Percentiles rank a stretch among this genome's conserved stretches.
Evolutionary conservation across 2,113 vertebrate species (phyloP).

Genomic region (Macrotis lagotis): DNA sequence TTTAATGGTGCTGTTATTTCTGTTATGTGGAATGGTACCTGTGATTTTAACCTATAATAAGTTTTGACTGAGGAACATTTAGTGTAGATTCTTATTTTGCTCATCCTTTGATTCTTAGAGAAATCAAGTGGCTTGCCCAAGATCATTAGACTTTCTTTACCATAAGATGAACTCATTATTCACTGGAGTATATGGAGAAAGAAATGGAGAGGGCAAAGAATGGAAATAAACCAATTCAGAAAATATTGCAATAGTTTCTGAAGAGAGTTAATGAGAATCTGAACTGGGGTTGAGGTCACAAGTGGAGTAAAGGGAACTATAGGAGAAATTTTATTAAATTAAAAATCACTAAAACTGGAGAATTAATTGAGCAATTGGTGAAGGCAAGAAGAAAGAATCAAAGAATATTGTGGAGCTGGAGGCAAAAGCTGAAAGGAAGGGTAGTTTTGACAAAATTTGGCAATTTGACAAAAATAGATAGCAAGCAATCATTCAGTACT

Average conservation of each 20-base stretch:
- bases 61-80: not conserved
- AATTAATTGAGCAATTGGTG: not conserved
- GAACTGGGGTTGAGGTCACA: not conserved
- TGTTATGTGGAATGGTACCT: not conserved
- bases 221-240: not conserved
- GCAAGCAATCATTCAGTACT: too few species aligned
- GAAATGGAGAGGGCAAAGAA: not conserved
- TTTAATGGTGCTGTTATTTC: too few species aligned
- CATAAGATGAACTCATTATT: not conserved
- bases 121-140: too few species aligned
- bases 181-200: not conserved
- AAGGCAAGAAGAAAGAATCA: too few species aligned
- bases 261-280: not conserved
- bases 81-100: not conserved
- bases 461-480: too few species aligned
- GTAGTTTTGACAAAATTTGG: too few species aligned
- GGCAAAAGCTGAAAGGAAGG: too few species aligned
- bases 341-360: not conserved
- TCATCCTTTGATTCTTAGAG: too few species aligned
- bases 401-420: too few species aligned
- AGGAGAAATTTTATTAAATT: not conserved
- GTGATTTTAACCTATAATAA: not conserved
- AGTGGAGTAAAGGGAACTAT: not conserved
- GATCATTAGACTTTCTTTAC: not conserved
- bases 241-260: not conserved